Conservation (phyloP, 2,888 invertebrate genomes). For the Poecilobothrus nobilitatus region DNA sequence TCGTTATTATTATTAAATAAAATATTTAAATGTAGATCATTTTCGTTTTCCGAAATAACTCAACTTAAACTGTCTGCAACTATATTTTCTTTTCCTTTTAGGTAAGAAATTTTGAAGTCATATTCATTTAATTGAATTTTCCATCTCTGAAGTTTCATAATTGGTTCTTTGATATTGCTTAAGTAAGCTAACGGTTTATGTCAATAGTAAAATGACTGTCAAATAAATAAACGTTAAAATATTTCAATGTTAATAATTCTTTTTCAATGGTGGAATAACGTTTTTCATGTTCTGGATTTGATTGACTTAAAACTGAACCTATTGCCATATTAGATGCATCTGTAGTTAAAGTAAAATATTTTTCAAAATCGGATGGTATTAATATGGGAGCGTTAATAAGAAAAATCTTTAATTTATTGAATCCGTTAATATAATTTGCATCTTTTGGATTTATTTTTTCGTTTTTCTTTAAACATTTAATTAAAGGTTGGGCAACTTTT, state of each 20-base stretch:
- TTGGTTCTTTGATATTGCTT: no score
- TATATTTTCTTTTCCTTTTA: no score
- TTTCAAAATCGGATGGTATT: constrained; percentile 13
- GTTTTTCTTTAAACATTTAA: constrained; percentile 9
- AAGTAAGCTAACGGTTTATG: neutral
- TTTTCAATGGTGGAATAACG: no score
- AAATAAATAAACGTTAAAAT: neutral
- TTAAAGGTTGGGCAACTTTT: constrained; percentile 13
- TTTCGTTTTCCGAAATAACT: no score
- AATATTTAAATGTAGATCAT: no score
- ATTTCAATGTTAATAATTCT: neutral
- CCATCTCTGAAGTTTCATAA: no score
- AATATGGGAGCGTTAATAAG: constrained; percentile 3
- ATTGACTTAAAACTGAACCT: constrained; percentile 12
- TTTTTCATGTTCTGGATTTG: no score
- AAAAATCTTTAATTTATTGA: constrained; percentile 12
- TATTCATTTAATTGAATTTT: no score
- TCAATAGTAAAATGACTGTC: neutral
- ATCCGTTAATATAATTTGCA: neutral
- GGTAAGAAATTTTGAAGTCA: no score
- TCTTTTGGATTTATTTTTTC: constrained; percentile 11
- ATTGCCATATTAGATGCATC: constrained; percentile 12
- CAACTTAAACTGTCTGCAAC: no score
- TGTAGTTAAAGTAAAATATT: constrained; percentile 11
- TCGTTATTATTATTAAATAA: no score